A percentile compares a stretch with the other conserved stretches of the same genome.
Conservation (phyloP, 2,113 vertebrate genomes). For the Notechis scutatus region DNA sequence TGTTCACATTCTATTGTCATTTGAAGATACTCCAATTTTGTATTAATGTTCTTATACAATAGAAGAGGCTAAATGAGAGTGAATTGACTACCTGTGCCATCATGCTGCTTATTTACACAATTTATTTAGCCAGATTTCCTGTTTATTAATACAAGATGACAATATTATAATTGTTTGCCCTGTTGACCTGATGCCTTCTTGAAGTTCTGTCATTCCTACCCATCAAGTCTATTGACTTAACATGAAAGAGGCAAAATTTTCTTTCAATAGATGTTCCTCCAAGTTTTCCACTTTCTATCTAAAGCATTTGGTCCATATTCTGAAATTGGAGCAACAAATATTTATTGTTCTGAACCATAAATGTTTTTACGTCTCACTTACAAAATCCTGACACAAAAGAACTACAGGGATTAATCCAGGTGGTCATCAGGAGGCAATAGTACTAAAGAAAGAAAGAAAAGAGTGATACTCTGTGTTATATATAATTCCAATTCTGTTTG, state of each 20-base stretch:
- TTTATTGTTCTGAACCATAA: not conserved
- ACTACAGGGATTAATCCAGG: not conserved
- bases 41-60: not conserved
- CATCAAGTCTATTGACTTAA: not conserved
- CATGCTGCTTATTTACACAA: not conserved
- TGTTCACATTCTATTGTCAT: not conserved
- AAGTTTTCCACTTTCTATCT: not conserved
- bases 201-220: not conserved
- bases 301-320: not conserved
- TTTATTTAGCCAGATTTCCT: not conserved
- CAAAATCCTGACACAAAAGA: not conserved
- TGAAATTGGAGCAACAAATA: not conserved
- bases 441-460: not conserved
- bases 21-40: not conserved
- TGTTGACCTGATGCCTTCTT: not conserved
- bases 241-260: not conserved
- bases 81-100: not conserved
- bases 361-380: not conserved
- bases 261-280: not conserved
- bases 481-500: slow-evolving; percentile 35
- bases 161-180: not conserved
- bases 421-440: not conserved
- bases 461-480: not conserved
- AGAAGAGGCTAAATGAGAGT: not conserved
- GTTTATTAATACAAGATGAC: not conserved